Evolutionary conservation across 1,140 invertebrate species (phyloP), one percentile per base, ranked within the genome.

Genomic region (Trichoplusia ni): DNA sequence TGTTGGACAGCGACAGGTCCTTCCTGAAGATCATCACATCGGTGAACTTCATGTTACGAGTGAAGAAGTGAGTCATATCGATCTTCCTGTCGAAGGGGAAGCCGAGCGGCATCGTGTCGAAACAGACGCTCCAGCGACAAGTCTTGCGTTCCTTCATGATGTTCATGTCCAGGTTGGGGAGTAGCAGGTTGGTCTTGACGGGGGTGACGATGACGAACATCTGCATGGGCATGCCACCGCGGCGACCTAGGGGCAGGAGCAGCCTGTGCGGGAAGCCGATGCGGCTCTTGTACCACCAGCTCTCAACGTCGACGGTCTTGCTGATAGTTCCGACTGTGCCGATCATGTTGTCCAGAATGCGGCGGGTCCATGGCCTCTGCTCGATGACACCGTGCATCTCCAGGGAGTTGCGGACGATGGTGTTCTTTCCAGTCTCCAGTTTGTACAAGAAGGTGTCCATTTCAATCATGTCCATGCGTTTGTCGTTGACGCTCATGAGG

Each of bases 81-180:
- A 94, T 92, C 9, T 90, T 89, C 40, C 94, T 91, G 82, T 95
- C 94, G 87, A 95, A 94, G 35, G 94, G 94, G 90, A 92, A 95
- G 33, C 94, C 94, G 75, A 94, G 93, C 8, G 93, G 90, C 71
- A 92, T 80, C 11, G 86, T 79, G 77, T 92, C 92, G 27, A 91
- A 75, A 65, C 89, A 92, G 37, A 93, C 85, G 33, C 91, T 90
- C 61, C 92, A 89, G 33, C 90, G 82, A 51, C 92, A 91, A 23
- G 92, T 92, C 62, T 84, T 84, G 64, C 87, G 82, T 27, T 86
- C 82, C 71, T 83, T 86, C 82, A 89, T 90, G 19, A 81, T 70
- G 49, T 27, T 69, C 49, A 88, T 64, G 69, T 90, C 89, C 6
- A 91, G 62, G 16, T 67, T 75, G 1, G 95, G 95, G 61, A 96